Evolutionary conservation across 2,888 invertebrate species (phyloP).

Genomic region (Rhabditoides inermis): DNA sequence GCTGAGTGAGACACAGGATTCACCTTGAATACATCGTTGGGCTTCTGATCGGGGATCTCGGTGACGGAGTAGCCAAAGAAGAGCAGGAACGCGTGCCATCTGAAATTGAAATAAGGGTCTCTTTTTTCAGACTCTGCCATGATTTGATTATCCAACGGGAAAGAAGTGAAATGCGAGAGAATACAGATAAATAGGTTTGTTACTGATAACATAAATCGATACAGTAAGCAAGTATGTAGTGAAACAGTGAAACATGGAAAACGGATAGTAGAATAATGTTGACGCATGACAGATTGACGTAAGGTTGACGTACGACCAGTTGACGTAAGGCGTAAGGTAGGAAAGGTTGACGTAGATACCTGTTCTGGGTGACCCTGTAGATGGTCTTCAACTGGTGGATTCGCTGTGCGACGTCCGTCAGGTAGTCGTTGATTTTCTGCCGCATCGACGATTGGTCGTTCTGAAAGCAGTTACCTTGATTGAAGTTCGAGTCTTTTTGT

Average conservation of each 20-base stretch:
- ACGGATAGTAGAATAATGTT: no score
- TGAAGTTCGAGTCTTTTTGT: no score
- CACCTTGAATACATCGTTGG: constrained; percentile 68
- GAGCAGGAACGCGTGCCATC: constrained; percentile 49
- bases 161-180: no score
- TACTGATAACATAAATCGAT: no score
- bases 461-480: constrained; percentile 7
- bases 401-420: constrained; percentile 89
- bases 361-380: constrained; percentile 80
- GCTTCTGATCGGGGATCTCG: constrained; percentile 45
- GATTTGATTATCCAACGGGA: no score
- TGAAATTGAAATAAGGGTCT: constrained; percentile 6
- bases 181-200: no score
- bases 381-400: constrained; percentile 87
- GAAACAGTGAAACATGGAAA: no score
- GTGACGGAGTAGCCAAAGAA: constrained; percentile 46
- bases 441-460: constrained; percentile 47
- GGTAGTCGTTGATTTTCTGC: constrained; percentile 72
- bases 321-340: not conserved
- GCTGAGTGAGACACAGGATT: no score
- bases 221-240: no score
- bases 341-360: no score
- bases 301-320: no score
- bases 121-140: not conserved
- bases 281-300: no score